A percentile compares a stretch with the other conserved stretches of the same genome.
Evolutionary conservation across 1,140 invertebrate species (phyloP).

Genomic region (Drosophila sp.): DNA sequence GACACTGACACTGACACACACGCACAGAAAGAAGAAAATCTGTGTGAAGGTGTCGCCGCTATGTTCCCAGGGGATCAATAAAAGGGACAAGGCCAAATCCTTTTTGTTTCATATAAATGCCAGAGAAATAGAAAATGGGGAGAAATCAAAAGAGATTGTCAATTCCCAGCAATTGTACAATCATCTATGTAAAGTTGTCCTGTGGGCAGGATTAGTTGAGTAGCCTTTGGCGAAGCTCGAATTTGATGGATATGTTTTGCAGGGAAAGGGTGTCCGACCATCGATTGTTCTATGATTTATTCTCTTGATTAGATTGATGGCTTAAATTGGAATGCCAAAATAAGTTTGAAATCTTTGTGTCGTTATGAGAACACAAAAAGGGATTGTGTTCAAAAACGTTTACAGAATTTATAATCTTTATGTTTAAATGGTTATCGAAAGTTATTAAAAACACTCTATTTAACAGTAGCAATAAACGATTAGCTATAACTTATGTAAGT

Average conservation of each 20-base stretch:
- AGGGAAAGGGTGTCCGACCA: slow-evolving; percentile 37
- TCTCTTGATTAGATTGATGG: slow-evolving; percentile 1
- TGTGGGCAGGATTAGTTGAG: slow-evolving; percentile 46
- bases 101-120: slow-evolving; percentile 39
- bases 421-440: too few species aligned
- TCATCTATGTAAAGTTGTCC: slow-evolving; percentile 67
- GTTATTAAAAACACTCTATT: too few species aligned
- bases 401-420: too few species aligned
- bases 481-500: too few species aligned
- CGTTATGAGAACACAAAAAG: too few species aligned
- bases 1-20: too few species aligned
- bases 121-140: slow-evolving; percentile 21
- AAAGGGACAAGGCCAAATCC: slow-evolving; percentile 69
- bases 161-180: slow-evolving; percentile 35
- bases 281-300: slow-evolving; percentile 48
- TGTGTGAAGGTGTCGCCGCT: slow-evolving; percentile 28
- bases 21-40: background rate
- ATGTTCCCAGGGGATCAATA: slow-evolving; percentile 64
- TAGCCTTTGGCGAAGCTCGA: slow-evolving; percentile 46
- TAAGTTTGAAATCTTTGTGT: background rate
- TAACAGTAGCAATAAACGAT: too few species aligned
- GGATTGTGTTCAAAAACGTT: too few species aligned
- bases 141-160: slow-evolving; percentile 51
- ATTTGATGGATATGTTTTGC: slow-evolving; percentile 59
- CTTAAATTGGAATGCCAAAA: background rate